Conservation (phyloP, 1,140 invertebrate species). For the Philotrypesis tridentata region DNA sequence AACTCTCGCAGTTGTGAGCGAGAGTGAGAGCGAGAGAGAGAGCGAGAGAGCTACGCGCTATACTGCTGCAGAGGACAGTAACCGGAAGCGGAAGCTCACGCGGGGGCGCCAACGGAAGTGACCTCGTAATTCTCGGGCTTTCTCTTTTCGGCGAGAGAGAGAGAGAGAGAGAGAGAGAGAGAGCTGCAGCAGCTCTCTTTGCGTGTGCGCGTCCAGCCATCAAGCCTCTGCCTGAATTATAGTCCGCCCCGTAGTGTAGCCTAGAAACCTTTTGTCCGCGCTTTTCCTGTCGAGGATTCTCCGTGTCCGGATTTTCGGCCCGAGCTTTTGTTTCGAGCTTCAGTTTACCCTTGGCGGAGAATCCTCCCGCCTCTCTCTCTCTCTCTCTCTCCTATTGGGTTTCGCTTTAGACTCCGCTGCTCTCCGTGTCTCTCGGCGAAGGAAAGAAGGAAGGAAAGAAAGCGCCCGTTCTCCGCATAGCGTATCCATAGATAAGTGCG, state of each 20-base stretch:
- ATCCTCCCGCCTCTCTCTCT: too few relatives aligned
- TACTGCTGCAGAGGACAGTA: neutral
- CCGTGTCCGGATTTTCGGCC: conserved; percentile 52
- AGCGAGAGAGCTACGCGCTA: conserved; percentile 20
- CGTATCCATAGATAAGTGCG: neutral
- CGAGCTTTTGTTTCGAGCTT: neutral
- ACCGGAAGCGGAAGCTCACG: conserved; percentile 72
- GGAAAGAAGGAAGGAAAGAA: too few relatives aligned
- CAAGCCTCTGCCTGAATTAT: conserved; percentile 69
- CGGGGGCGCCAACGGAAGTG: conserved; percentile 73
- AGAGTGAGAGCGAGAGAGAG: conserved; percentile 1
- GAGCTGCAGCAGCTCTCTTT: neutral
- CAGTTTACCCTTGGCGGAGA: neutral
- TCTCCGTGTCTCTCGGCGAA: too few relatives aligned
- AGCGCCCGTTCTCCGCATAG: too few relatives aligned
- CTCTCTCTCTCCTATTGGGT: conserved; percentile 24
- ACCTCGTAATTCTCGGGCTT: conserved; percentile 72
- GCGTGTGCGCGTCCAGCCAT: conserved; percentile 66
- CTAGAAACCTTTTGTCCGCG: conserved; percentile 71
- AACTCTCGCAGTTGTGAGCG: conserved; percentile 23
- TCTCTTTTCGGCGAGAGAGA: conserved; percentile 50
- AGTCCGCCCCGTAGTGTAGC: conserved; percentile 56
- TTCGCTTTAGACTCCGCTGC: neutral
- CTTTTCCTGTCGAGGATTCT: conserved; percentile 67
- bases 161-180: too few relatives aligned